phyloP scores from a whole-genome alignment of 2,113 vertebrate genomes.

The Pungitius pungitius region DNA sequence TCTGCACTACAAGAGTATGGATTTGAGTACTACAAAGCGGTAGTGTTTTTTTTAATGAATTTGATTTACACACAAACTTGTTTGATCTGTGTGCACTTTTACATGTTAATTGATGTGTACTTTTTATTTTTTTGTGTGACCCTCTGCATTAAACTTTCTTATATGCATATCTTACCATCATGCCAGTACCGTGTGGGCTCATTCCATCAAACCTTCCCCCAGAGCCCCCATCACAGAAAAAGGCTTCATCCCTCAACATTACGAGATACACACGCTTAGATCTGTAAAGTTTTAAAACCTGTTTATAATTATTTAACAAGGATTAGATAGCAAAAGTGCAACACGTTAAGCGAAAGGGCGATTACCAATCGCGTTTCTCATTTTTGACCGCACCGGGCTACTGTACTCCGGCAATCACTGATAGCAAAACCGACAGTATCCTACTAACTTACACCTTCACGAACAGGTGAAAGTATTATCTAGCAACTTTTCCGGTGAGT shows the following conservation, averaged over 20 bases:
- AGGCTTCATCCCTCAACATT: background rate
- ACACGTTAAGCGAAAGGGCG: background rate
- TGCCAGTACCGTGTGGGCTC: background rate
- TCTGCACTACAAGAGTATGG: background rate
- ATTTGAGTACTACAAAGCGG: background rate
- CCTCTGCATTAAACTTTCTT: conserved; percentile 34
- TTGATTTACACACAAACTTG: background rate
- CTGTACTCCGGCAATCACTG: conserved; percentile 56
- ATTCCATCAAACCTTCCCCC: background rate
- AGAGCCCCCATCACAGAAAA: background rate
- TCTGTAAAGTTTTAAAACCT: background rate
- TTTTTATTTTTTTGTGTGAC: background rate
- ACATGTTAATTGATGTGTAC: conserved; percentile 24
- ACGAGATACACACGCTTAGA: background rate
- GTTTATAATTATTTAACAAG: background rate
- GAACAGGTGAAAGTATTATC: conserved; percentile 66
- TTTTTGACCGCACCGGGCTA: conserved; percentile 53
- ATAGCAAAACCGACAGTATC: conserved; percentile 27
- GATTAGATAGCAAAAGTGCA: background rate
- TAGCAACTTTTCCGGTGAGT: conserved; percentile 32
- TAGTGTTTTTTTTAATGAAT: background rate
- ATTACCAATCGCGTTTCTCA: background rate
- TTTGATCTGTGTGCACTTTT: conserved; percentile 14
- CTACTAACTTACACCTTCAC: background rate
- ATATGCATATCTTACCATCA: background rate